Evolutionary conservation across 2,113 vertebrate genomes (phyloP).

Genomic region (Oryzias curvinotus): DNA sequence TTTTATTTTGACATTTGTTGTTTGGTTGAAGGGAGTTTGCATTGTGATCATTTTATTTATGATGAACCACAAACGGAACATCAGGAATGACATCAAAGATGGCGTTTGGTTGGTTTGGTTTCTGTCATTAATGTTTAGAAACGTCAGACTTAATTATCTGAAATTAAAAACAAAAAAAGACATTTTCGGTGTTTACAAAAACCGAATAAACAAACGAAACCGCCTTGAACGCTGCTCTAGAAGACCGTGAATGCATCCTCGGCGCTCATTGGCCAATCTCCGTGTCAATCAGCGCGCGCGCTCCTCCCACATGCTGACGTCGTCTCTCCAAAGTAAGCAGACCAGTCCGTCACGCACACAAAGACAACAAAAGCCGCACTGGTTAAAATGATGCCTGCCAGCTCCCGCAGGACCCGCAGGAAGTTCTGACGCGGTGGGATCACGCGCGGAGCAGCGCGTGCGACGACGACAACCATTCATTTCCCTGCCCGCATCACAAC

Average conservation of each 20-base stretch:
- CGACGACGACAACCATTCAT: constrained; percentile 42
- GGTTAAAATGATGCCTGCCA: constrained; percentile 61
- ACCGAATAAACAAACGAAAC: no score
- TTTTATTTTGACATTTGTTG: no score
- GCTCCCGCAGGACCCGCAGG: constrained; percentile 47
- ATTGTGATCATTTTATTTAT: no score
- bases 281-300: constrained; percentile 42
- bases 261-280: constrained; percentile 44
- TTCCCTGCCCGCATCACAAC: constrained; percentile 17
- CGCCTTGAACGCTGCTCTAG: constrained; percentile 30
- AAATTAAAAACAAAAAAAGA: no score
- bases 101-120: no score
- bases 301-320: constrained; percentile 73
- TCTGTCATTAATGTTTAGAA: no score
- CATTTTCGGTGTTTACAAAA: no score
- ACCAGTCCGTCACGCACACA: constrained; percentile 74
- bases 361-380: constrained; percentile 78
- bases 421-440: constrained; percentile 43
- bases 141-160: no score
- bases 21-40: no score
- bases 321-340: constrained; percentile 66
- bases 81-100: no score
- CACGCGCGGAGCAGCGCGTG: constrained; percentile 52
- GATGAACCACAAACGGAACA: no score
- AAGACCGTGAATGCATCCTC: constrained; percentile 45